Percentiles rank a stretch among this genome's conserved stretches.
These are phyloP conservation scores for Hylaeus volcanicus DNA, from an alignment of 1,140 invertebrate species.

Conservation along the genomic window DNA sequence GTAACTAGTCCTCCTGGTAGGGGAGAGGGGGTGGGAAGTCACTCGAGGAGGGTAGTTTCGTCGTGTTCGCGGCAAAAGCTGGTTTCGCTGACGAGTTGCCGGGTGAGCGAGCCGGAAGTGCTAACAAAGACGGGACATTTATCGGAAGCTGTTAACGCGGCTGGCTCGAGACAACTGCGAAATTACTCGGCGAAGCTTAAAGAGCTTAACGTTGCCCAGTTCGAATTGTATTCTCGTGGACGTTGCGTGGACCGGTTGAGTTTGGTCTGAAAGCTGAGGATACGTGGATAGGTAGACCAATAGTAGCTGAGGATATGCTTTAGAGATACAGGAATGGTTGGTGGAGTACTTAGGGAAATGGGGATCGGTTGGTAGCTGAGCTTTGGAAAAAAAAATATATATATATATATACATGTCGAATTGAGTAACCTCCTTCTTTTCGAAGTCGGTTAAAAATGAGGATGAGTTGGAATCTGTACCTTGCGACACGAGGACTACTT, in stretches of 20 bases:
- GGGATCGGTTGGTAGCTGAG: no score
- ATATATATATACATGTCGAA: no score
- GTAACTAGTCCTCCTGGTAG: background rate
- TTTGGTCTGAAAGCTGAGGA: background rate
- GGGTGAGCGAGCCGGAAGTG: constrained; percentile 15
- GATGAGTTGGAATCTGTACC: no score
- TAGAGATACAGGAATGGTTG: no score
- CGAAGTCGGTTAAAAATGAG: no score
- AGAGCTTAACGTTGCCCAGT: constrained; percentile 14
- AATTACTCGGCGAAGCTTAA: constrained; percentile 30
- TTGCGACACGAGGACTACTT: no score
- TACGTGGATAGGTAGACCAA: no score
- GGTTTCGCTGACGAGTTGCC: constrained; percentile 50
- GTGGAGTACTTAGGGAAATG: no score
- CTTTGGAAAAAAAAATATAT: no score
- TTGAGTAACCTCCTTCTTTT: no score
- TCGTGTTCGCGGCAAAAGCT: background rate
- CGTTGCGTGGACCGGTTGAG: background rate
- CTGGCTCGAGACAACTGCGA: constrained; percentile 1
- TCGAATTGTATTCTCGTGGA: constrained; percentile 3
- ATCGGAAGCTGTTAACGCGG: constrained; percentile 40
- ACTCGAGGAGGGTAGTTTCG: constrained; percentile 16
- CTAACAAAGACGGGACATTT: constrained; percentile 42
- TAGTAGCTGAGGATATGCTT: no score
- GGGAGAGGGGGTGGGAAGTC: background rate